Base-by-base conservation (phyloP, 2,888 invertebrate species). In the Poecilobothrus nobilitatus region DNA sequence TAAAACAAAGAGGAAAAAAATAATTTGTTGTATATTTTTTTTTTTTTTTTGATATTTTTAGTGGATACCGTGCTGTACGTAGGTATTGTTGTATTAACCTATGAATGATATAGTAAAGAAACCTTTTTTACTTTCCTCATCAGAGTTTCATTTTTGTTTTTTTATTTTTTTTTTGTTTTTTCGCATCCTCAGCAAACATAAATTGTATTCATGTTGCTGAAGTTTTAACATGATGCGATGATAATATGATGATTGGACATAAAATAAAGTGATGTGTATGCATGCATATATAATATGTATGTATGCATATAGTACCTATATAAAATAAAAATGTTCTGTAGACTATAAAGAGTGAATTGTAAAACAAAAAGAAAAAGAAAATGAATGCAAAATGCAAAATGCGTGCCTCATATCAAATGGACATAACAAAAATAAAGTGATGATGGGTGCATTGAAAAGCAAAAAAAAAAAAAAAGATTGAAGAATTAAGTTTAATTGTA, bases 201-300 rank as follows among this genome's bases (percentile, higher is more conserved):
- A 53, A 53, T 53, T 53, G 15, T 53, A 53, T 53, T 53, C 53
- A 53, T 53, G 53, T 53, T 53, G 53, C 53, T 53, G 53, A 53
- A 53, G 53, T 53, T 53, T 53, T 18, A 53, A 53, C 53, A 53
- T 53, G 53, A 53, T 53, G 53, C 53, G 53, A 53, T 53, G 53
- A 53, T 53, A 53, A 53, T 53, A 53, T 53, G 53, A 53, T 53
- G 53, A 53, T 53, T 53, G 53, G 53, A 53, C 53, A 53, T 53
- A 53, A 53, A 53, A 53, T 53, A 53, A 53, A n/a, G 53, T 6
- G 15, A 18, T 53, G 15, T 53, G 15, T 53, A 53, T 53, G n/a
- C n/a, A n/a, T 53, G 18, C n/a, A 6, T 53, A 53, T 53, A 18
- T 18, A 18, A n/a, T 53, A 53, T 18, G 6, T 53, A 53, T 53